A percentile compares a stretch with the other conserved stretches of the same genome.
phyloP scores from a whole-genome alignment of 2,888 invertebrate genomes.

The Blomia tropicalis region DNA sequence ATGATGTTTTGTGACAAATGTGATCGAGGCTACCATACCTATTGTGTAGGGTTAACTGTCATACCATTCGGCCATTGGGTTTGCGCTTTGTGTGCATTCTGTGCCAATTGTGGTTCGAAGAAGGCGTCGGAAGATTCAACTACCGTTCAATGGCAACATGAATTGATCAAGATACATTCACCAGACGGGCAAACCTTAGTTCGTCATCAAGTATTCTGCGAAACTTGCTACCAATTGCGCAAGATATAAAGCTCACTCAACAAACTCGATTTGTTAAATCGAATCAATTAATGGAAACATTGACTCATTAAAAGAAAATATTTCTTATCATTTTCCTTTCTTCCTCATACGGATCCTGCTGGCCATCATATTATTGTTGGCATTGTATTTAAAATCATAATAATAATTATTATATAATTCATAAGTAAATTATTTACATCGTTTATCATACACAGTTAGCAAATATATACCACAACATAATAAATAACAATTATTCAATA shows the following conservation, averaged over 20 bases:
- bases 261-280: no score
- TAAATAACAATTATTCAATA: constrained; percentile 1
- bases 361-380: background rate
- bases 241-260: constrained; percentile 10
- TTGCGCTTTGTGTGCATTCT: constrained; percentile 51
- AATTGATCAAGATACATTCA: constrained; percentile 23
- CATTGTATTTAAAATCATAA: background rate
- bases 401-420: background rate
- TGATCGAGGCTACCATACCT: constrained; percentile 80
- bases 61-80: constrained; percentile 80
- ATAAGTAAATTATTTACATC: constrained; percentile 8
- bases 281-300: no score
- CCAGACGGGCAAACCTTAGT: constrained; percentile 25
- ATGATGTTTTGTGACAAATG: constrained; percentile 89
- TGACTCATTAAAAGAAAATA: background rate
- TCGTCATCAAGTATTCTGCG: constrained; percentile 25
- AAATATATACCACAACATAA: background rate
- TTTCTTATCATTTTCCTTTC: background rate
- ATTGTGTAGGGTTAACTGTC: constrained; percentile 62
- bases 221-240: constrained; percentile 20
- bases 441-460: background rate
- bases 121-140: constrained; percentile 14
- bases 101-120: constrained; percentile 24
- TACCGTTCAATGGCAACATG: constrained; percentile 24
- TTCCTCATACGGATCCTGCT: background rate